A percentile compares a stretch with the other conserved stretches of the same genome.
Conservation (phyloP, 2,888 invertebrate genomes). For the Torymus aiolomorphi region DNA sequence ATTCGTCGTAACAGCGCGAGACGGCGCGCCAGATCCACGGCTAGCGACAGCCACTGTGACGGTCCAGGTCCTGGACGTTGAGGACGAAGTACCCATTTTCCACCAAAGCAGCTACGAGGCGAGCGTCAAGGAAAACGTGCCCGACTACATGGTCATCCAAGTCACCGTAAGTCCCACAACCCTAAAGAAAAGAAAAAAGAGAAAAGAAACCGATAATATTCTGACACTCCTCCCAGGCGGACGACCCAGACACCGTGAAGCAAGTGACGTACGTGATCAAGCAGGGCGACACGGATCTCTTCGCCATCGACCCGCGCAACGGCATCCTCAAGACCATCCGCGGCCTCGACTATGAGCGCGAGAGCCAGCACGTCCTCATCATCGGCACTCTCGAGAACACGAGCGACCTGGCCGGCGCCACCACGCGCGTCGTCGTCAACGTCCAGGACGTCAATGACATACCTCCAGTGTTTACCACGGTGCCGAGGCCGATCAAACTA, state of each 20-base stretch:
- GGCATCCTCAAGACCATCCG: conserved; percentile 87
- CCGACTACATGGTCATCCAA: conserved; percentile 86
- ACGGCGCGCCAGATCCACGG: conserved; percentile 90
- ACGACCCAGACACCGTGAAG: conserved; percentile 88
- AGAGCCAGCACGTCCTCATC: conserved; percentile 84
- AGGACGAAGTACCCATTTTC: conserved; percentile 91
- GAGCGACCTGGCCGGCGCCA: conserved; percentile 82
- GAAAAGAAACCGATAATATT: too few species aligned
- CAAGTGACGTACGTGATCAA: conserved; percentile 90
- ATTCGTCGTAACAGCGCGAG: conserved; percentile 92
- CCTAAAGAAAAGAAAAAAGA: too few species aligned
- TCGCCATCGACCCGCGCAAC: conserved; percentile 87
- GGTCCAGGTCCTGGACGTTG: conserved; percentile 86
- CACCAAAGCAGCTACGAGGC: conserved; percentile 84
- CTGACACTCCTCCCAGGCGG: conserved; percentile 78
- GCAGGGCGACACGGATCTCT: conserved; percentile 88
- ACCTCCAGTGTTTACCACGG: conserved; percentile 89
- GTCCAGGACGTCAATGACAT: conserved; percentile 93
- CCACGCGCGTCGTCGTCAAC: conserved; percentile 84
- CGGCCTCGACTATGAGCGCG: conserved; percentile 87
- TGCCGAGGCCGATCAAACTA: conserved; percentile 88
- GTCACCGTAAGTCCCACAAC: conserved; percentile 80
- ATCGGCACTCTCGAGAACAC: conserved; percentile 91
- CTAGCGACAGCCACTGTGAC: conserved; percentile 92
- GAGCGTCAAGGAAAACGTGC: conserved; percentile 89